These are phyloP conservation scores for Sebastes umbrosus DNA, from an alignment of 2,797 vertebrate species.

Conservation along the genomic window DNA sequence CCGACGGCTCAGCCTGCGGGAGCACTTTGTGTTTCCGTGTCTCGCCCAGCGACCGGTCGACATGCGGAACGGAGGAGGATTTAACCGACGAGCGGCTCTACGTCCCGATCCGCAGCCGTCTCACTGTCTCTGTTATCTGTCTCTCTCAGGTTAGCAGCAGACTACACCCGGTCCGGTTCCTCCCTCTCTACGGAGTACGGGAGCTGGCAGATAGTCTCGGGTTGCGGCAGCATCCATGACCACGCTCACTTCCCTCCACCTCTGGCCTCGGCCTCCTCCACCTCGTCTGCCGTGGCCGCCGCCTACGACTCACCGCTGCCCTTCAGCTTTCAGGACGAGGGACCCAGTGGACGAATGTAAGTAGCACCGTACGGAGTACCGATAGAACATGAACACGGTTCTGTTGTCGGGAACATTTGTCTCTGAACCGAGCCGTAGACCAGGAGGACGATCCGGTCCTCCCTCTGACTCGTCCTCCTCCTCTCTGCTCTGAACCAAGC, in stretches of 20 bases:
- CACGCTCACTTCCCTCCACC: slow-evolving; percentile 84
- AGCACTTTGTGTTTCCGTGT: too few relatives aligned
- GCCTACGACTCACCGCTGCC: slow-evolving; percentile 88
- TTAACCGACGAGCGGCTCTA: too few relatives aligned
- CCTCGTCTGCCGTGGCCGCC: slow-evolving; percentile 52
- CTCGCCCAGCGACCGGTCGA: too few relatives aligned
- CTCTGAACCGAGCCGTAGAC: background rate
- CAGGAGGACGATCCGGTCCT: background rate
- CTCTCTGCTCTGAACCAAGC: background rate
- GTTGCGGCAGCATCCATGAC: slow-evolving; percentile 97
- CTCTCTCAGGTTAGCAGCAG: slow-evolving; percentile 86
- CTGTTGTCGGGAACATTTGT: background rate
- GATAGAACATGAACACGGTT: background rate
- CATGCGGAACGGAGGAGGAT: too few relatives aligned
- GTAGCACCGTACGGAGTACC: slow-evolving; percentile 60
- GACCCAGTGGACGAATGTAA: slow-evolving; percentile 91
- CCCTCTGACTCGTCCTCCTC: too few relatives aligned
- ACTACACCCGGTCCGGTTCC: slow-evolving; percentile 90
- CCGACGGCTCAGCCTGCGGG: too few relatives aligned
- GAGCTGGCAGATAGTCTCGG: slow-evolving; percentile 98
- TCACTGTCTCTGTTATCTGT: background rate
- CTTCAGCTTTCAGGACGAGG: slow-evolving; percentile 95
- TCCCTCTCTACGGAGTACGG: slow-evolving; percentile 98
- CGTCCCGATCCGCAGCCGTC: too few relatives aligned
- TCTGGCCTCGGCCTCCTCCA: slow-evolving; percentile 50